Base-by-base conservation (phyloP, 92 coral and sea anemone species). In the Heteractis magnifica region DNA sequence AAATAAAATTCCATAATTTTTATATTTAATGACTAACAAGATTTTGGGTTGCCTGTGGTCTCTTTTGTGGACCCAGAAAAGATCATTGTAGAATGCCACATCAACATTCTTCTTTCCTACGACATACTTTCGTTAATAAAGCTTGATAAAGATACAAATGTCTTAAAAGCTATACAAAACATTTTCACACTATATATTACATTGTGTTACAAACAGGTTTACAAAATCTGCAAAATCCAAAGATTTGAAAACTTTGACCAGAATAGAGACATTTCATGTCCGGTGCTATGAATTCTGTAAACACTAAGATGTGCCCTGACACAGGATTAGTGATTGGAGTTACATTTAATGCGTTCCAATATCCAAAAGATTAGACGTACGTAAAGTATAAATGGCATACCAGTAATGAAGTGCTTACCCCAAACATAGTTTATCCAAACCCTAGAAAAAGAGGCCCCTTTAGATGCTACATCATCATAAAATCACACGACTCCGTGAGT, bases 401-500 rank as follows among this genome's bases (percentile, higher is more conserved):
- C 65, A 23, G 23, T 59, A 55, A 59, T 59, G 18, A 8, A 62
- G 9, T 18, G 20, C 26, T 18, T 9, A 6, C 21, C 70, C 64
- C 16, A 58, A 59, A 59, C 18, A 5, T 59, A 10, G 5, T 59
- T 59, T 14, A 0, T 2, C 20, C 59, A 13, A 55, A 8, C 59
- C 59, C 70, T 16, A 4, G 19, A 4, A 18, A 62, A 5, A 62
- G 18, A 62, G 1, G 21, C 1, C 6, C 21, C 10, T 18, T 18
- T 16, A 18, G 26, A 18, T 20, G 49, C 10, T 7, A 8, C 15
- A 50, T 56, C 79, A 52, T 94, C 84, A 91, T 77, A 92, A 90
- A 13, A 89, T 86, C 15, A 94, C 83, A 73, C 93, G 85, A 77
- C 83, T 93, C 76, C 89, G 84, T 65, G 94, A 80, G 44, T 75